Evolutionary conservation across 2,113 vertebrate genomes (phyloP).

Genomic region (Capreolus pygargus): DNA sequence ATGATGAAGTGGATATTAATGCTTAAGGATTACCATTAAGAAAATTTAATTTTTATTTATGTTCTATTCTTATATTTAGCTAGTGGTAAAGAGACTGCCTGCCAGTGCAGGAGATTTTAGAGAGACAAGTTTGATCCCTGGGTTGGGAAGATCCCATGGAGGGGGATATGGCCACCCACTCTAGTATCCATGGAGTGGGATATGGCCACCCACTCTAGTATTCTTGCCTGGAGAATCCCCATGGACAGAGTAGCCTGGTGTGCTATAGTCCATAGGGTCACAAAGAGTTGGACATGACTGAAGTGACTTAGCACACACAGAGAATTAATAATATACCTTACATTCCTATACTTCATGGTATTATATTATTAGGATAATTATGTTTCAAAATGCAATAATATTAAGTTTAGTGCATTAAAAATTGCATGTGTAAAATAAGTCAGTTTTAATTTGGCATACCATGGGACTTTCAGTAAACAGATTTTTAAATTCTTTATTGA

Average conservation of each 20-base stretch:
- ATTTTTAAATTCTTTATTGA: conserved; percentile 9
- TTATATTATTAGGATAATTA: not conserved
- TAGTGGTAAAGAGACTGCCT: not conserved
- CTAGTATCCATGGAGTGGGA: not conserved
- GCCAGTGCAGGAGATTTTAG: not conserved
- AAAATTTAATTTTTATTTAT: not conserved
- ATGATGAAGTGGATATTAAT: not conserved
- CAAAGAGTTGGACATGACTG: not conserved
- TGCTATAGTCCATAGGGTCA: not conserved
- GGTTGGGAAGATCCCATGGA: not conserved
- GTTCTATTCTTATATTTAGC: not conserved
- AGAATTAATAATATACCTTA: not conserved
- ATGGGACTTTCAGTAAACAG: not conserved
- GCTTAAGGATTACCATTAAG: not conserved
- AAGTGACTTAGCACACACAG: not conserved
- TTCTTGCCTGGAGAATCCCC: not conserved
- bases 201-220: not conserved
- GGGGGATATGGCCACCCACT: not conserved
- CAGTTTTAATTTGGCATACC: not conserved
- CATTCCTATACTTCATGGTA: not conserved
- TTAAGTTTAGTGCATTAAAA: not conserved
- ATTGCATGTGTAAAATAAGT: not conserved
- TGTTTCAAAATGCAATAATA: not conserved
- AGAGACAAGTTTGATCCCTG: not conserved
- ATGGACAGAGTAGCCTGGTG: not conserved